Base-by-base conservation (phyloP, 2,888 invertebrate genomes). In the Caprella mutica region DNA sequence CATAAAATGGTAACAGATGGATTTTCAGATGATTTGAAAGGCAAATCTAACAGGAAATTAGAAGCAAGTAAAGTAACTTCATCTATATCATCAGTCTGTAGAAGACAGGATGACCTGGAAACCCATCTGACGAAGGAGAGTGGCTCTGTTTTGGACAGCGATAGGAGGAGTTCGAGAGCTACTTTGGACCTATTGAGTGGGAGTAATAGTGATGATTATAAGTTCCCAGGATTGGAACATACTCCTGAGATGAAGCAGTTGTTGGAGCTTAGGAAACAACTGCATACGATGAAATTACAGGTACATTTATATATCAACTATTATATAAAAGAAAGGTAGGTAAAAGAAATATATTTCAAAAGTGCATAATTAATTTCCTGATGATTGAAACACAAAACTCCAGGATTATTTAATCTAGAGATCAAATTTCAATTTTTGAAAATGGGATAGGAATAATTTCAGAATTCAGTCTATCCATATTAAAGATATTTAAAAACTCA, bases 161-260 rank as follows among this genome's bases (percentile, higher is more conserved):
- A 8, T 21, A 23, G 17, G 14, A 29, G 21, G 29, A 48, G 23
- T 9, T 30, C 48, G 1, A 24, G 17, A 17, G 30, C 30, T 30
- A 48, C 29, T 14, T 48, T 30, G 4, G 19, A 48, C 48, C n/a
- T n/a, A n/a, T n/a, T n/a, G n/a, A n/a, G n/a, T n/a, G 30, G 48
- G 29, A 48, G 30, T 30, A 48, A 27, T 5, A 4, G 19, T 12
- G 48, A 48, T 17, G 26, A 48, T 30, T 48, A 48, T n/a, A n/a
- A 29, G 19, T 48, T 48, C 48, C 30, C 48, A 30, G 48, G 30
- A 21, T 14, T 48, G 48, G 48, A 48, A 14, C 48, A 48, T 30
- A 48, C 48, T 27, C 48, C 48, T 4, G 48, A 48, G 30, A 48
- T 48, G 48, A 48, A 48, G 30, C 48, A 48, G 30, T 30, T 48